Base-by-base conservation (phyloP, 2,888 invertebrate species). In the Cephus rjabovi region DNA sequence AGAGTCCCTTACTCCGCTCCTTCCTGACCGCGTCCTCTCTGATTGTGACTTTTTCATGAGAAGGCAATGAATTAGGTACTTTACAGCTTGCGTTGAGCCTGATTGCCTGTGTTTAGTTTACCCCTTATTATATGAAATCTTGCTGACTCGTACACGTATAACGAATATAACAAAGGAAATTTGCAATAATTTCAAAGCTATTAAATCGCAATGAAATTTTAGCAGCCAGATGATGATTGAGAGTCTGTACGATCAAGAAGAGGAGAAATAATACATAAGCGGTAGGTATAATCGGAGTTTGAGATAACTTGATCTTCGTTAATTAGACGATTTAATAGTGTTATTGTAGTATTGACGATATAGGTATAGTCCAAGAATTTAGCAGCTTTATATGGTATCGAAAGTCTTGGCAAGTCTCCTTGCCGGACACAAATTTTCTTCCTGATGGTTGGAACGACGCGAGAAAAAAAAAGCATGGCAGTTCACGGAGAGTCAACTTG, bases 401-500 rank as follows among this genome's bases (percentile, higher is more conserved):
- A 56, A 9, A 23, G 23, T 56, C 56, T 56, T 56, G 56, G 9
- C 56, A 23, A 56, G 56, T 23, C 23, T 23, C 56, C 23, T 56
- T 23, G 56, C 23, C 23, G 33, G 71, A 31, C 71, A 71, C 31
- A 31, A 71, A 71, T 71, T 71, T 71, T 31, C 71, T 34, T 71
- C 71, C 71, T 34, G 34, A 15, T 31, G 79, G 81, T 80, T 81
- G 73, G 78, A 80, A 79, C 82, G 80, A 82, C 81, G 83, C 83
- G 83, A 78, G 81, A 84, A 83, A 86, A 83, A 83, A 83, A 86
- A 83, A 82, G 84, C 23, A 34, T 30, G 35, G 30, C 30, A 75
- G 76, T 74, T 79, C 79, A 74, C 76, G 83, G 77, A 75, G 81
- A 83, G 79, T 81, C 85, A 82, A 86, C 86, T 88, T 86, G 87